phyloP scores from a whole-genome alignment of 1,140 invertebrate species.

The Sycobia sp. region DNA sequence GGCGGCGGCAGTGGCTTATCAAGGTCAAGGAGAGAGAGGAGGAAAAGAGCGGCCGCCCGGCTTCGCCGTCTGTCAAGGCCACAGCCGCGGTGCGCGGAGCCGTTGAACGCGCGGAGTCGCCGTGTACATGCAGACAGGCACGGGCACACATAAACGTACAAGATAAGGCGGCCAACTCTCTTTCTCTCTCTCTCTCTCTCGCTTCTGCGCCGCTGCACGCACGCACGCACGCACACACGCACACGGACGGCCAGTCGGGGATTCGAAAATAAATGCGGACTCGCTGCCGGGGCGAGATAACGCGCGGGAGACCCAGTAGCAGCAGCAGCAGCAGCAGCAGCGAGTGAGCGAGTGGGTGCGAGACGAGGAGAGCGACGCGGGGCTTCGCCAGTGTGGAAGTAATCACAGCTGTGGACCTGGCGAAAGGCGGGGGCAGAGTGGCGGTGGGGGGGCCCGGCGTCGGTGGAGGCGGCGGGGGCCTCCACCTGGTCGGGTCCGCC shows the following conservation, averaged over 20 bases:
- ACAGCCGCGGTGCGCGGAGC: background rate
- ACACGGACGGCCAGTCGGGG: too few species aligned
- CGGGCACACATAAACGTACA: too few species aligned
- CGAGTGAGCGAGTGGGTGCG: too few species aligned
- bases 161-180: too few species aligned
- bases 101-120: constrained; percentile 6
- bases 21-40: constrained; percentile 40
- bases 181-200: too few species aligned
- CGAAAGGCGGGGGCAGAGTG: constrained; percentile 30
- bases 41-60: constrained; percentile 36
- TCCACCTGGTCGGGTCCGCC: constrained; percentile 1
- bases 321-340: too few species aligned
- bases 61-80: constrained; percentile 6
- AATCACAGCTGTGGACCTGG: constrained; percentile 22
- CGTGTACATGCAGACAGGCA: too few species aligned
- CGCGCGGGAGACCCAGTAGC: too few species aligned
- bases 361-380: too few species aligned
- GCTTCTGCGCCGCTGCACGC: too few species aligned
- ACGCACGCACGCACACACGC: too few species aligned
- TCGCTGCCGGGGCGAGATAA: too few species aligned
- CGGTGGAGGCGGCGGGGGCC: background rate
- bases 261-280: background rate
- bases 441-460: constrained; percentile 16
- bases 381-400: constrained; percentile 20
- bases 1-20: constrained; percentile 21